phyloP scores from a whole-genome alignment of 35 echinoderm and acorn worm genomes.

The Ptychodera flava region DNA sequence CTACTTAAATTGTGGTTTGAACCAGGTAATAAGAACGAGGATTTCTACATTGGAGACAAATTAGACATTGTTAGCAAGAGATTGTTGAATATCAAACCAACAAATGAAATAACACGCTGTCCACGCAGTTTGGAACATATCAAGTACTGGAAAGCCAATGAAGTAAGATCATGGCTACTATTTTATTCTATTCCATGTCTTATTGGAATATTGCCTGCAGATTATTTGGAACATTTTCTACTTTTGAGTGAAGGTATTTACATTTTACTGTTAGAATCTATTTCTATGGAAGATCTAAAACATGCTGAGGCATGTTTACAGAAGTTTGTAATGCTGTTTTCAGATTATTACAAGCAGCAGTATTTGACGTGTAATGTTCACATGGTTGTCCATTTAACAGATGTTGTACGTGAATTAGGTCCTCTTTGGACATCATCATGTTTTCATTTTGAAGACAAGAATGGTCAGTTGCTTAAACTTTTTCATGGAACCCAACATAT shows the following conservation, averaged over 20 bases:
- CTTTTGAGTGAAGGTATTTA: too few species aligned
- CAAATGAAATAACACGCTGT: slow-evolving; percentile 27
- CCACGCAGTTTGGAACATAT: slow-evolving; percentile 30
- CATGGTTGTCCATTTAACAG: too few species aligned
- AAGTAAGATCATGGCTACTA: slow-evolving; percentile 28
- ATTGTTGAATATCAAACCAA: too few species aligned
- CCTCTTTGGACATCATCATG: slow-evolving; percentile 14
- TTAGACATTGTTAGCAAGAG: too few species aligned
- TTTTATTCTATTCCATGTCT: slow-evolving; percentile 47
- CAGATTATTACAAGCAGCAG: too few species aligned
- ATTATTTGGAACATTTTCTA: slow-evolving; percentile 32
- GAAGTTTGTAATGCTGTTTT: too few species aligned
- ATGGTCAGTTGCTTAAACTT: slow-evolving; percentile 11
- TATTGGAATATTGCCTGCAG: too few species aligned
- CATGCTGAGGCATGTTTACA: neutral
- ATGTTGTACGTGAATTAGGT: too few species aligned
- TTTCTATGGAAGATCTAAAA: neutral
- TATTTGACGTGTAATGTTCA: too few species aligned
- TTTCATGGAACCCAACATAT: slow-evolving; percentile 10
- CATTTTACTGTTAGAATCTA: too few species aligned
- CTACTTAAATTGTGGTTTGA: slow-evolving; percentile 36
- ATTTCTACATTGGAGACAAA: too few species aligned
- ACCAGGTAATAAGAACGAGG: neutral
- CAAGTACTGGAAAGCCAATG: slow-evolving; percentile 46
- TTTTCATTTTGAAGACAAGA: slow-evolving; percentile 22